Percentiles rank a stretch among this genome's conserved stretches.
Evolutionary conservation across 2,113 vertebrate species (phyloP).

Genomic region (Scolopax mira): DNA sequence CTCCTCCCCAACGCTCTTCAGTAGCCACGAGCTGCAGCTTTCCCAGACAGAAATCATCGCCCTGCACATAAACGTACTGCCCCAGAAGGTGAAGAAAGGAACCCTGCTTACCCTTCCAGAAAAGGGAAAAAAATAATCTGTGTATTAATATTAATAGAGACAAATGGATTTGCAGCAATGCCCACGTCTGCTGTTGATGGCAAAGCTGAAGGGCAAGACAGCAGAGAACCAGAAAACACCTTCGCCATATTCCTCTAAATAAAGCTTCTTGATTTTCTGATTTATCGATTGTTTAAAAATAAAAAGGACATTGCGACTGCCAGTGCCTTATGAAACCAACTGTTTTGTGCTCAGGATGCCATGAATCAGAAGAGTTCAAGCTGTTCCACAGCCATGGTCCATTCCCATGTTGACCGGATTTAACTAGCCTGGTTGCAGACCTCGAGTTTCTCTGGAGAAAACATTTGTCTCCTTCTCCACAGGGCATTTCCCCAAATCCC

Average conservation of each 20-base stretch:
- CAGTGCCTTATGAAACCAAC: background rate
- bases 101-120: background rate
- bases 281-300: background rate
- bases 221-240: background rate
- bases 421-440: background rate
- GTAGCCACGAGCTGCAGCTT: background rate
- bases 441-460: background rate
- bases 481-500: background rate
- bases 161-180: background rate
- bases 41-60: background rate
- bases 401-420: background rate
- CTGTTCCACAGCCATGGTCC: background rate
- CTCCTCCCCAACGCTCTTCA: background rate
- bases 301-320: background rate
- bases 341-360: background rate
- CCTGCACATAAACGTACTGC: background rate
- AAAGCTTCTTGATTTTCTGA: background rate
- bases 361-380: background rate
- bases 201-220: background rate
- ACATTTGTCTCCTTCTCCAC: background rate
- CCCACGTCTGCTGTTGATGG: background rate
- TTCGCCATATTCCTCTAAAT: background rate
- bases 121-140: background rate
- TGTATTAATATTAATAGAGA: slow-evolving; percentile 2
- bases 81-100: background rate